Evolutionary conservation across 2,113 vertebrate species (phyloP).

Genomic region (Girardinichthys multiradiatus): DNA sequence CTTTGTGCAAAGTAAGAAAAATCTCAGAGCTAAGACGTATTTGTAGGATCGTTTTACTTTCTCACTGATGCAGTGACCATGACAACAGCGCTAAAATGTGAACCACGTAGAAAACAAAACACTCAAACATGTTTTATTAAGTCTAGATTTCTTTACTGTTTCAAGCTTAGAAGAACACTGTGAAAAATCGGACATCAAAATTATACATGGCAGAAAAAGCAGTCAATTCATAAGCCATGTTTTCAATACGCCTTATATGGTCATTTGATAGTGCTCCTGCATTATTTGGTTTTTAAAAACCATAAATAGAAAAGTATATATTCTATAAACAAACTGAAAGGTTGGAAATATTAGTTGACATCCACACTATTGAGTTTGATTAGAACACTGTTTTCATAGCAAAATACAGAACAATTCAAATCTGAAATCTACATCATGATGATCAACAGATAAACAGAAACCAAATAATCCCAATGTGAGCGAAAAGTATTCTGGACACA

Average conservation of each 20-base stretch:
- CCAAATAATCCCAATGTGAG: neutral
- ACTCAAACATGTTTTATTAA: constrained; percentile 7
- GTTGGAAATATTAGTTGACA: constrained; percentile 1
- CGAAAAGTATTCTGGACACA: neutral
- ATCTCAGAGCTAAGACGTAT: neutral
- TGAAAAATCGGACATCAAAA: neutral
- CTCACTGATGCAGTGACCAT: constrained; percentile 69
- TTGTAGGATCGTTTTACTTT: constrained; percentile 20
- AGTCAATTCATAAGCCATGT: neutral
- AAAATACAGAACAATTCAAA: constrained; percentile 31
- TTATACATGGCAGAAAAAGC: neutral
- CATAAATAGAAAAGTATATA: constrained; percentile 54
- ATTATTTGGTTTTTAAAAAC: constrained; percentile 26
- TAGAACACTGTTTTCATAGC: constrained; percentile 12
- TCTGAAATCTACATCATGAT: constrained; percentile 2
- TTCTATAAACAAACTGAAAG: constrained; percentile 29
- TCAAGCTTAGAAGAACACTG: constrained; percentile 5
- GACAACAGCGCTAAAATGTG: constrained; percentile 33
- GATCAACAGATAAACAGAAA: constrained; percentile 2
- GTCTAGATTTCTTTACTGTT: constrained; percentile 24
- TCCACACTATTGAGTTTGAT: constrained; percentile 13
- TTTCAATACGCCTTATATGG: neutral
- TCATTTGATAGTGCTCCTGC: neutral
- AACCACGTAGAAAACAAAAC: constrained; percentile 28
- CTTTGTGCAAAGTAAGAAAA: constrained; percentile 33